phyloP scores from a whole-genome alignment of 2,797 vertebrate genomes.

The Lepidocolaptes lacrymiger region DNA sequence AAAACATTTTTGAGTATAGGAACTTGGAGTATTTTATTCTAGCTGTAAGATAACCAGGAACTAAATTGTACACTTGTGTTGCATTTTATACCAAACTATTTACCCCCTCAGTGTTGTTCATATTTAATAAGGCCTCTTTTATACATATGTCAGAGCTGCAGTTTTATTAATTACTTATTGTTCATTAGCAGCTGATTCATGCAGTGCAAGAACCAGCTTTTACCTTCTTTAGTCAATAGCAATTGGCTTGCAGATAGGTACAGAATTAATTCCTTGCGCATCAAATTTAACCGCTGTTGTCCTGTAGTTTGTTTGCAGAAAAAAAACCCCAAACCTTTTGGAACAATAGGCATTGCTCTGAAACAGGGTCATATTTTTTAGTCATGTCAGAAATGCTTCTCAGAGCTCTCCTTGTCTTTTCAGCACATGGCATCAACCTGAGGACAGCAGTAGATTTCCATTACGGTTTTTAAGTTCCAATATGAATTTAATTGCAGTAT shows the following conservation, averaged over 20 bases:
- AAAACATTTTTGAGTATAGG: slow-evolving; percentile 63
- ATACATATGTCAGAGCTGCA: slow-evolving; percentile 48
- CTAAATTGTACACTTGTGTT: slow-evolving; percentile 50
- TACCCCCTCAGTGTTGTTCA: slow-evolving; percentile 71
- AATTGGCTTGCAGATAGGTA: slow-evolving; percentile 64
- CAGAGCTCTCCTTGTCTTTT: slow-evolving; percentile 40
- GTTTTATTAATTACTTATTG: slow-evolving; percentile 36
- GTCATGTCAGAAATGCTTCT: slow-evolving; percentile 58
- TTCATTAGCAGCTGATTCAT: slow-evolving; percentile 30
- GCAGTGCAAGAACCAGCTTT: slow-evolving; percentile 60
- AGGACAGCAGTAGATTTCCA: slow-evolving; percentile 61
- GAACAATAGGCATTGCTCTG: slow-evolving; percentile 60
- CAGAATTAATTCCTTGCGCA: slow-evolving; percentile 51
- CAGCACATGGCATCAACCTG: slow-evolving; percentile 43
- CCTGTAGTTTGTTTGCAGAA: slow-evolving; percentile 66
- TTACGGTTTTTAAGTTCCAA: slow-evolving; percentile 74
- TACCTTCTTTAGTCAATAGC: slow-evolving; percentile 51
- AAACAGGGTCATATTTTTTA: slow-evolving; percentile 61
- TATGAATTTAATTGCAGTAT: slow-evolving; percentile 75
- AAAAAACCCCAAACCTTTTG: slow-evolving; percentile 14
- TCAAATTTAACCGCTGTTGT: slow-evolving; percentile 60
- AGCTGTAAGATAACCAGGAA: slow-evolving; percentile 55
- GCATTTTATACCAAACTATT: slow-evolving; percentile 63
- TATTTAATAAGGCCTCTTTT: slow-evolving; percentile 63
- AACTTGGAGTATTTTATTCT: slow-evolving; percentile 66